Base-by-base conservation (phyloP, 2,113 vertebrate species). In the Maccullochella peelii region DNA sequence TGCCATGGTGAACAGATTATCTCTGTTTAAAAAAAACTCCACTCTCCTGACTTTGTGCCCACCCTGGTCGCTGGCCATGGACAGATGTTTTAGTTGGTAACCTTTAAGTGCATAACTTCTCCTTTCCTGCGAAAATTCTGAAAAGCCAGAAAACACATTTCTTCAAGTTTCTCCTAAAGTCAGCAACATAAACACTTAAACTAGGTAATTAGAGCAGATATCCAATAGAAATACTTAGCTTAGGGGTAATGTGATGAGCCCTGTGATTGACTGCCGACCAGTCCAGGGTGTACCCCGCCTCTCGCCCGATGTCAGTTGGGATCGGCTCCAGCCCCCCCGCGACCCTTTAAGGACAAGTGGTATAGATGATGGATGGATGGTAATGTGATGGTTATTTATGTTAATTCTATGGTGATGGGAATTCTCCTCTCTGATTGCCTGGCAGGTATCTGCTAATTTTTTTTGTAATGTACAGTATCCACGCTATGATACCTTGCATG, bases 1-100 rank as follows among this genome's bases (percentile, higher is more conserved):
- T 94, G 78, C 91, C 91, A 92, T 92, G 90, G 90, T 90, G 89
- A 92, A 77, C 21, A 84, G 71, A 88, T 89, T 85, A 87, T 84
- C 84, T 89, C 72, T 75, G 63, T 71, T 75, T 47, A 38, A 66
- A 85, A 61, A 52, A 49, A 74, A 50, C 38, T 75, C 61, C 58
- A 61, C 57, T 88, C 75, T 77, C 59, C 55, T 77, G 62, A 82
- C 79, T 86, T 79, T 72, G 77, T 76, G 81, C 47, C 73, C 78
- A 79, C 69, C 65, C 12, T 25, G 0, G 27, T 42, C 25, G 52
- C 68, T 72, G 65, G 57, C 27, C 59, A 49, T 66, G 61, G 71
- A 72, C 47, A 80, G 74, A 77, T 85, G 85, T 85, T 90, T 86
- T 57, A 77, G 52, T 65, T 25, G 52, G 33, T 80, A 82, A 85